Base-by-base conservation (phyloP, 1,140 invertebrate species). In the Ceratina japonica region DNA sequence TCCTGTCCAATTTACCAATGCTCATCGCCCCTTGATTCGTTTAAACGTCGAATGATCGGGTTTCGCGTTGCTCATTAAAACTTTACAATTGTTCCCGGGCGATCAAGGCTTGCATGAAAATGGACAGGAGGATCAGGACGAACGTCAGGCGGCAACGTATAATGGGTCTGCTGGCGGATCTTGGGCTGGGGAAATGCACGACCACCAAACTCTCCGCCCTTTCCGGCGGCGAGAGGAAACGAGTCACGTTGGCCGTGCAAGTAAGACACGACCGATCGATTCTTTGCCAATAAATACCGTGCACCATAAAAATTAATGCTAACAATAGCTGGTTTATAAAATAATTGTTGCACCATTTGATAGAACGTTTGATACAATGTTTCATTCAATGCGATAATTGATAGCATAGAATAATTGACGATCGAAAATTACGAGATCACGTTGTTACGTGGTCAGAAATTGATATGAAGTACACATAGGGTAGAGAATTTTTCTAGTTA, bases 161-260 rank as follows among this genome's bases (percentile, higher is more conserved):
- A 65, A 70, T 82, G 2, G 71, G 71, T 24, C 80, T 93, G 49
- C 63, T 93, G 13, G 72, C 72, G 1, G 93, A 96, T 56, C 92
- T 98, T 16, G 95, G 96, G 0, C 91, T 98, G 3, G 90, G 87
- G 15, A 95, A 95, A 87, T 95, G 96, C 84, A 92, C 90, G 1
- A 90, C 94, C 72, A 96, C 96, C 10, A 95, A 90, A 94, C 94
- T 95, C 83, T 95, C 92, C 84, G 92, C 92, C 75, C 92, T 94
- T 83, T 98, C 97, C 2, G 97, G 97, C 3, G 98, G 98, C 1
- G 97, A 99, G 90, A 95, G 95, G 86, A 98, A 97, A 89, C 93
- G 97, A 85, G 93, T 98, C 10, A 95, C 97, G 1, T 94, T 98
- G 83, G 98, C 97, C 58, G 95, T 96, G 62, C 97, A 98, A 94